A percentile compares a stretch with the other conserved stretches of the same genome.
phyloP scores from a whole-genome alignment of 2,888 invertebrate species.

The Drosophila acutilabella region DNA sequence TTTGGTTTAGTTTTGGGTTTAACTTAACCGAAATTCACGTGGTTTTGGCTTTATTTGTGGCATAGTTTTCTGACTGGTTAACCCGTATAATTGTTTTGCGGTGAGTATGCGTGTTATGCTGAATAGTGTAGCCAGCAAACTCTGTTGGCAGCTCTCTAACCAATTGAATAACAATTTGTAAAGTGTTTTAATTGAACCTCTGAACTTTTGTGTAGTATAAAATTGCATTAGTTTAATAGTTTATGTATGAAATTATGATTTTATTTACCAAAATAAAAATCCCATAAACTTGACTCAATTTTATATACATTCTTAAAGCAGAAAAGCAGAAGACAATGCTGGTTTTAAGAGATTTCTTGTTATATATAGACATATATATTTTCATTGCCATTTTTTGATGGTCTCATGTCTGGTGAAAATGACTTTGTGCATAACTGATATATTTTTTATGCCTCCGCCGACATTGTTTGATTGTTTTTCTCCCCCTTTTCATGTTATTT shows the following conservation, averaged over 20 bases:
- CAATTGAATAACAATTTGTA: no score
- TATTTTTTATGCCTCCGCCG: slow-evolving; percentile 7
- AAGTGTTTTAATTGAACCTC: no score
- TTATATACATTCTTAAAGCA: neutral
- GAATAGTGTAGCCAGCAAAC: neutral
- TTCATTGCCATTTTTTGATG: neutral
- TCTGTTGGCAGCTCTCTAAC: neutral
- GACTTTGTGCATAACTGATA: slow-evolving; percentile 65
- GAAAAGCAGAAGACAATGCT: neutral
- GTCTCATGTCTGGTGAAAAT: slow-evolving; percentile 32
- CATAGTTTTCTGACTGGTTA: slow-evolving; percentile 11
- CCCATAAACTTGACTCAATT: neutral
- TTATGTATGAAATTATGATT: no score
- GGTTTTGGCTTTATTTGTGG: neutral
- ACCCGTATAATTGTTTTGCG: slow-evolving; percentile 13
- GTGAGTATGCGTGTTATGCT: neutral
- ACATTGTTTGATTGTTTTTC: slow-evolving; percentile 30
- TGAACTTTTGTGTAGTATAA: no score
- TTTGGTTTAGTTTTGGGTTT: slow-evolving; percentile 20
- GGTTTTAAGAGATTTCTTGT: neutral
- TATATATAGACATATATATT: neutral
- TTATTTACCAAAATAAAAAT: neutral
- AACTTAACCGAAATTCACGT: slow-evolving; percentile 28
- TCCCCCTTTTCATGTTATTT: slow-evolving; percentile 9
- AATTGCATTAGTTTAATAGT: no score